Conservation (phyloP, 2,113 vertebrate species). For the Hystrix brachyura region DNA sequence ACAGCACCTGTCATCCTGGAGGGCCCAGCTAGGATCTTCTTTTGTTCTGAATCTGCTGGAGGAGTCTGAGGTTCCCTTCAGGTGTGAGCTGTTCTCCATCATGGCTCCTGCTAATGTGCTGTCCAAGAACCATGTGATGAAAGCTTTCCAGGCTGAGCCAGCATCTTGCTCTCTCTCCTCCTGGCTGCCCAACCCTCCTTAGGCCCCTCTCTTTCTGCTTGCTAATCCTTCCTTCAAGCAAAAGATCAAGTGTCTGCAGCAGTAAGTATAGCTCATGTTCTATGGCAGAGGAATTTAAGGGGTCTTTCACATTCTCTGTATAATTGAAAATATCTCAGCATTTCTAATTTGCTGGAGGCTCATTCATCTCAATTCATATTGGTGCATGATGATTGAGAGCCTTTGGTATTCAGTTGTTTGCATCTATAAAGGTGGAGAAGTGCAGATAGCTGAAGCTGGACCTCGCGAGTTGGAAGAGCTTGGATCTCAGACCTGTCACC, state of each 20-base stretch:
- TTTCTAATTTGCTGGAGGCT: background rate
- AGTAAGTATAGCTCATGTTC: background rate
- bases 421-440: background rate
- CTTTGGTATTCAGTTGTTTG: background rate
- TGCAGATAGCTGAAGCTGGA: background rate
- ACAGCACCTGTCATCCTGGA: background rate
- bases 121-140: rapidly evolving
- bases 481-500: background rate
- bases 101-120: background rate
- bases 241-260: background rate
- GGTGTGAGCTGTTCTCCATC: background rate
- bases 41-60: background rate
- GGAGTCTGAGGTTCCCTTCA: background rate
- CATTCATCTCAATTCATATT: background rate
- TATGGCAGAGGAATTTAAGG: background rate
- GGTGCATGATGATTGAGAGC: background rate
- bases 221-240: background rate
- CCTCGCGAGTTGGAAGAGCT: background rate
- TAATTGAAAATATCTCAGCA: background rate
- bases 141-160: background rate
- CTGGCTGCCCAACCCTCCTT: background rate
- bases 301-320: background rate
- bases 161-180: background rate
- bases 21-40: background rate
- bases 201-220: background rate